A percentile compares a stretch with the other conserved stretches of the same genome.
phyloP scores from a whole-genome alignment of 64 coral and sea anemone genomes.

The Astreopora myriophthalma region DNA sequence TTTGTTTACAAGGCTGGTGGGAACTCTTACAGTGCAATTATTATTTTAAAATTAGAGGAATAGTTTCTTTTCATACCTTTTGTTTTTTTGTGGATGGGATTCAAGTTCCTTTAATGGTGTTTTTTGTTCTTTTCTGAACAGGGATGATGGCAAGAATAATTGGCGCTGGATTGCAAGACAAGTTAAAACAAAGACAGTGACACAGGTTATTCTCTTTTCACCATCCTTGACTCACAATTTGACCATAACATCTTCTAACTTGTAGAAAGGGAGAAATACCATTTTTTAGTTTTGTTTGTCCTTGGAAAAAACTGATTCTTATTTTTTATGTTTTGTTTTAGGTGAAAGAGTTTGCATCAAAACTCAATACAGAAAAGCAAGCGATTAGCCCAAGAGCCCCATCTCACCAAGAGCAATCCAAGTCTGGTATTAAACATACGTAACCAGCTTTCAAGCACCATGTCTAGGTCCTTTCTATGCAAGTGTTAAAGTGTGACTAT shows the following conservation, averaged over 20 bases:
- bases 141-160: constrained; percentile 57
- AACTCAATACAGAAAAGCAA: constrained; percentile 2
- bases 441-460: no score
- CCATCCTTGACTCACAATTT: no score
- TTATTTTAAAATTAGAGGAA: no score
- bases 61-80: no score
- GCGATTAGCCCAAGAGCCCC: neutral
- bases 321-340: neutral
- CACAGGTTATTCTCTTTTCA: constrained; percentile 48
- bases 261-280: no score
- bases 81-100: neutral
- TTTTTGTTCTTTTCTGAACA: neutral
- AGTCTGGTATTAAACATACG: neutral
- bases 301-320: neutral
- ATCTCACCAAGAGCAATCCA: neutral
- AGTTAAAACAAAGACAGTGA: constrained; percentile 66
- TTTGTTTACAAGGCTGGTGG: no score
- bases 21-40: no score
- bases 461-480: no score
- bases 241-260: no score
- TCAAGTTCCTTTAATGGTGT: neutral
- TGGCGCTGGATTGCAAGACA: constrained; percentile 71
- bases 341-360: constrained; percentile 40
- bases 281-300: no score
- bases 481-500: no score